These are phyloP conservation scores for Colaptes auratus DNA, from an alignment of 2,113 vertebrate species.

Conservation along the genomic window DNA sequence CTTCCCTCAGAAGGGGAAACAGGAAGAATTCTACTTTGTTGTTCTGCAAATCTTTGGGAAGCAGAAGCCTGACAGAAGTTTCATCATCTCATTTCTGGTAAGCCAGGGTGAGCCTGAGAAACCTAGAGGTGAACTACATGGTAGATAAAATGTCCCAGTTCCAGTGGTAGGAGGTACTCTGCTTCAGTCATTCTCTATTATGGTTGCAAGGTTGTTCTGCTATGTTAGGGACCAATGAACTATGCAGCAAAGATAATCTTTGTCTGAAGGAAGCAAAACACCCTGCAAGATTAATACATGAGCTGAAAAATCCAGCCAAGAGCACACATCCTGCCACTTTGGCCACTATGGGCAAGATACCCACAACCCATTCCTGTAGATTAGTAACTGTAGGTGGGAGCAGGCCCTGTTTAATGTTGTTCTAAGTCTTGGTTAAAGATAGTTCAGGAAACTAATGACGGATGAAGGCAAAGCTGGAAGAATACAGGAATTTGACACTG, in stretches of 20 bases:
- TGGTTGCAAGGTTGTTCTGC: not conserved
- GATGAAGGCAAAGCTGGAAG: not conserved
- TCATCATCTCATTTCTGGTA: not conserved
- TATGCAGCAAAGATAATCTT: not conserved
- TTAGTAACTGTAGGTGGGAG: not conserved
- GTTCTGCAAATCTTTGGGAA: not conserved
- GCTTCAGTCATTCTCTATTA: not conserved
- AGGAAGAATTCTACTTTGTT: not conserved
- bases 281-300: not conserved
- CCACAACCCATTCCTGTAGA: not conserved
- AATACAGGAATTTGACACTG: not conserved
- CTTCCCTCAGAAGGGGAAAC: not conserved
- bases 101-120: not conserved
- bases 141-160: not conserved
- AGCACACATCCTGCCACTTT: not conserved
- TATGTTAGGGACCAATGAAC: not conserved
- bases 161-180: not conserved
- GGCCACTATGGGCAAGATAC: not conserved
- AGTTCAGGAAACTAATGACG: not conserved
- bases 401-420: not conserved
- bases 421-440: not conserved
- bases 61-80: not conserved
- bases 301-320: not conserved
- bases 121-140: not conserved
- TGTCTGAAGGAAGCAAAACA: not conserved